Evolutionary conservation across 1,140 invertebrate species (phyloP).

Genomic region (Hyposmocoma kahamanoa): DNA sequence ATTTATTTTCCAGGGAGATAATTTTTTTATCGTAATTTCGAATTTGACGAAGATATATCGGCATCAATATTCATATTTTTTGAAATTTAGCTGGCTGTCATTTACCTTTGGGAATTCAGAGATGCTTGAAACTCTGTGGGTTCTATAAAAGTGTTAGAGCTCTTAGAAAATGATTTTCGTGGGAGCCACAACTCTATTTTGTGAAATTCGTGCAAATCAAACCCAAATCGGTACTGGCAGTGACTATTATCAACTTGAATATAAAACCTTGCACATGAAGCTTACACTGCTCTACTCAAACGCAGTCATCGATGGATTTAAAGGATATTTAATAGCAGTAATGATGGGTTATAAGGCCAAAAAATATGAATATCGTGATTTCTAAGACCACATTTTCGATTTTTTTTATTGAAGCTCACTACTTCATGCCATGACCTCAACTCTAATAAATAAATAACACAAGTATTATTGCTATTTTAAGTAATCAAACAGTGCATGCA

Average conservation of each 20-base stretch:
- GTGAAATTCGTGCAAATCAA: conserved; percentile 32
- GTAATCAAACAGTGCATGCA: no score
- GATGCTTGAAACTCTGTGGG: conserved; percentile 17
- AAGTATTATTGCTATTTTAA: no score
- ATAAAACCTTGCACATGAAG: conserved; percentile 31
- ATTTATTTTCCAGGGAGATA: no score
- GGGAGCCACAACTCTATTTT: background rate
- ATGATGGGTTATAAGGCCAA: conserved; percentile 27
- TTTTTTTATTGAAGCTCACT: no score
- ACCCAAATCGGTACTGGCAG: conserved; percentile 23
- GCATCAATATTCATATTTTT: conserved; percentile 71
- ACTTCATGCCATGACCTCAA: no score
- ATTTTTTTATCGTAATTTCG: no score
- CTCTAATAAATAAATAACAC: no score
- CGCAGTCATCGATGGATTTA: conserved; percentile 15
- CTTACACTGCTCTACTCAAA: conserved; percentile 27
- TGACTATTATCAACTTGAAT: conserved; percentile 17
- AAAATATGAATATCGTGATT: conserved; percentile 68
- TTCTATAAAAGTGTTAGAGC: no score
- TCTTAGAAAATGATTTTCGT: no score
- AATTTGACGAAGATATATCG: background rate
- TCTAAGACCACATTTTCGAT: no score
- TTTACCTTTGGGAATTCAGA: conserved; percentile 34
- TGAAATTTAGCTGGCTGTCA: conserved; percentile 57
- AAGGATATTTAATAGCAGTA: conserved; percentile 6